A percentile compares a stretch with the other conserved stretches of the same genome.
Evolutionary conservation across 2,797 vertebrate genomes (phyloP).

Genomic region (Cuculus canorus): DNA sequence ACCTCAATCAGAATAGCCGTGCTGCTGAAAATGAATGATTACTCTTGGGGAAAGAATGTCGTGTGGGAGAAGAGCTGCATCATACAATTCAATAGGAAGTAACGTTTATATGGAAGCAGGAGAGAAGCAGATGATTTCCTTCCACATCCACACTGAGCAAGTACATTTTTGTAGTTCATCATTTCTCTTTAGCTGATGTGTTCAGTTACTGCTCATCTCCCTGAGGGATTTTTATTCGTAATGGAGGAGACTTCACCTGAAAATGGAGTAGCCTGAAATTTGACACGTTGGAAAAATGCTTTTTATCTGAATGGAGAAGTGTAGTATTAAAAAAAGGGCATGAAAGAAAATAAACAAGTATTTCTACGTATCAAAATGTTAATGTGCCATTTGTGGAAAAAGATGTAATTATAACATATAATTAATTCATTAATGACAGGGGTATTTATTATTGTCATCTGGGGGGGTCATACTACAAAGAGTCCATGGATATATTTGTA

Average conservation of each 20-base stretch:
- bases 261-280: slow-evolving; percentile 42
- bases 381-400: not conserved
- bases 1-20: not conserved
- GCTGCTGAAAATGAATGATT: slow-evolving; percentile 37
- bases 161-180: slow-evolving; percentile 36
- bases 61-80: slow-evolving; percentile 7
- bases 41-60: not conserved
- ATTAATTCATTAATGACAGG: slow-evolving; percentile 20
- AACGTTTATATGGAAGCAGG: not conserved
- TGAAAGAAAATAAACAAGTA: not conserved
- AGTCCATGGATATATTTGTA: not conserved
- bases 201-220: slow-evolving; percentile 42
- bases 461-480: not conserved
- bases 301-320: slow-evolving; percentile 12
- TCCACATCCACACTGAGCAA: not conserved
- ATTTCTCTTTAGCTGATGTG: slow-evolving; percentile 37
- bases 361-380: not conserved
- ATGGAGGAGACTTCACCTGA: slow-evolving; percentile 37
- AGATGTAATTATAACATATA: not conserved
- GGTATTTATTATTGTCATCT: slow-evolving; percentile 7
- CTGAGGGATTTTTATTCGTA: slow-evolving; percentile 46
- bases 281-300: slow-evolving; percentile 31
- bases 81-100: not conserved
- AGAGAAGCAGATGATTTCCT: slow-evolving; percentile 23
- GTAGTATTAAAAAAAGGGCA: not conserved